Base-by-base conservation (phyloP, 92 coral and sea anemone genomes). In the Desmophyllum pertusum region DNA sequence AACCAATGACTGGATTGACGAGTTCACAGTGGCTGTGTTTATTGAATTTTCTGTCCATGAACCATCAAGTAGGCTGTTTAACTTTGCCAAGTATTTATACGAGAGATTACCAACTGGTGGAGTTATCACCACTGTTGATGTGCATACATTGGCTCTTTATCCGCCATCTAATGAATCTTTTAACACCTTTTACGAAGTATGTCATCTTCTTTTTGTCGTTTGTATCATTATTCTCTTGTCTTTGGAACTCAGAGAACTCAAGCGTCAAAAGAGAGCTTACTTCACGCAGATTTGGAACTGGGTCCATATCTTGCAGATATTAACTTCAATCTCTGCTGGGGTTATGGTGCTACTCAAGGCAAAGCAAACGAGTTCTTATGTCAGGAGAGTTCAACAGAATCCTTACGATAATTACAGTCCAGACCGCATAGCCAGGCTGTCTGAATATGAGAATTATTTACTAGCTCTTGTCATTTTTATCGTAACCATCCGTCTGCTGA, bases 61-160 rank as follows among this genome's bases (percentile, higher is more conserved):
- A 35, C 97, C 97, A n/a, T 80, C 97, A 7, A 91, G 93, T 36
- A 85, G 84, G 10, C 76, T 93, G 23, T 93, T 93, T 74, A 90
- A 89, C 30, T 69, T 86, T 27, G 89, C 70, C 21, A 93, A 86
- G 52, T 79, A 91, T 35, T 53, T 89, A 15, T 93, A 81, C 67
- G 97, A 93, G 83, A 85, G 70, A 65, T 66, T 88, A 57, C 83
- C 70, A 3, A 91, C 87, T 3, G 94, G 97, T 19, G 89, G 89
- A 0, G 76, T 78, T 36, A 45, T 82, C 25, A 85, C 92, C 39
- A 13, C 41, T 33, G n/a, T 33, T 65, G 79, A 84, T 7, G 81
- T 88, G 10, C 88, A 80, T 79, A 92, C 95, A 13, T 86, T 89
- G 64, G 85, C 88, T 0, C 64, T 92, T 69, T 92, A 92, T 31